Percentiles rank a stretch among this genome's conserved stretches.
These are phyloP conservation scores for Lonchura striata DNA, from an alignment of 2,113 vertebrate species.

Conservation along the genomic window DNA sequence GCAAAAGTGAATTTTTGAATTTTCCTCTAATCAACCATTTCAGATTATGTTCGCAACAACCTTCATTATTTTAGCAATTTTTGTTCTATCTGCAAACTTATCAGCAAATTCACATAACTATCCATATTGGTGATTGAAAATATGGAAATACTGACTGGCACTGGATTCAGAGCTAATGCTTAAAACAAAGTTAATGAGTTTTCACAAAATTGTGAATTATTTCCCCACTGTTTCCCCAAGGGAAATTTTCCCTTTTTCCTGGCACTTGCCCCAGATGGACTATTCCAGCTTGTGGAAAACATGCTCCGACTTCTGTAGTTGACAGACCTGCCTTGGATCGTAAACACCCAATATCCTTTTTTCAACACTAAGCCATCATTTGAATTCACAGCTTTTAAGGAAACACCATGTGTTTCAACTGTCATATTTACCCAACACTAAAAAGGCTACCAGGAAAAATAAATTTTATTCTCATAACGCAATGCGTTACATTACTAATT, in stretches of 20 bases:
- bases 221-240: neutral
- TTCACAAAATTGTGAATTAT: neutral
- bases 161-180: neutral
- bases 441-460: conserved; percentile 17
- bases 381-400: conserved; percentile 47
- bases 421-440: conserved; percentile 21
- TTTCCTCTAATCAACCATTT: neutral
- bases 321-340: neutral
- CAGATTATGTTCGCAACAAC: neutral
- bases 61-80: neutral
- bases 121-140: neutral
- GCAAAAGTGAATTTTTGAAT: neutral
- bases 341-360: conserved; percentile 7
- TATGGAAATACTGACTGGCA: neutral
- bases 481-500: neutral
- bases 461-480: neutral
- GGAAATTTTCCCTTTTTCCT: neutral
- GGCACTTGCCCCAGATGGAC: neutral
- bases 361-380: conserved; percentile 1
- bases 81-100: neutral
- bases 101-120: neutral
- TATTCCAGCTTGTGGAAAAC: neutral
- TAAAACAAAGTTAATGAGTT: neutral
- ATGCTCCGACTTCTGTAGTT: neutral
- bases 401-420: conserved; percentile 40